Evolutionary conservation across 2,113 vertebrate genomes (phyloP).

Genomic region (Manacus vitellinus): DNA sequence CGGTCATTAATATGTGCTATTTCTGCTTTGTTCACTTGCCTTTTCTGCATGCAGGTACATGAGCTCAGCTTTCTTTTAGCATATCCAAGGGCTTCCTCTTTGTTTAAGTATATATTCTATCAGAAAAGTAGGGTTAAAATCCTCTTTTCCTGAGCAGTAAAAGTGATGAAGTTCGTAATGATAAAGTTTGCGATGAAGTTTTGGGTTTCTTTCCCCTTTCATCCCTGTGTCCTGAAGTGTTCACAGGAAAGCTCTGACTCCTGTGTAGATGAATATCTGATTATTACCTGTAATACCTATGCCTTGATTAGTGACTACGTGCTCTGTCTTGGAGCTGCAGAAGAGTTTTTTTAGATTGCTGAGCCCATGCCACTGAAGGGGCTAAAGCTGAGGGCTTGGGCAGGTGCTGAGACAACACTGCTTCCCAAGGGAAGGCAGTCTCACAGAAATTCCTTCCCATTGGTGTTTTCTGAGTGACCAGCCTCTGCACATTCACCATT

Average conservation of each 20-base stretch:
- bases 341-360: not conserved
- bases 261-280: not conserved
- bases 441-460: not conserved
- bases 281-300: not conserved
- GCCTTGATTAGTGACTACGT: not conserved
- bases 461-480: not conserved
- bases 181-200: not conserved
- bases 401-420: rapidly evolving
- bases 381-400: not conserved
- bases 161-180: not conserved
- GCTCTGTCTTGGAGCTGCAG: rapidly evolving
- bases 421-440: not conserved
- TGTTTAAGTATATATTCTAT: not conserved
- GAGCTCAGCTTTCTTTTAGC: not conserved
- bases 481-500: not conserved
- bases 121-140: not conserved
- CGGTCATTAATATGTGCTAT: not conserved
- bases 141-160: not conserved
- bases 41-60: not conserved
- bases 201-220: not conserved
- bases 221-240: not conserved
- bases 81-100: not conserved
- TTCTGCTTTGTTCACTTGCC: not conserved
- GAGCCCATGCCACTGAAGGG: not conserved
- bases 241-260: not conserved